phyloP scores from a whole-genome alignment of 2,888 invertebrate genomes.

The Patella ulyssiponensis region DNA sequence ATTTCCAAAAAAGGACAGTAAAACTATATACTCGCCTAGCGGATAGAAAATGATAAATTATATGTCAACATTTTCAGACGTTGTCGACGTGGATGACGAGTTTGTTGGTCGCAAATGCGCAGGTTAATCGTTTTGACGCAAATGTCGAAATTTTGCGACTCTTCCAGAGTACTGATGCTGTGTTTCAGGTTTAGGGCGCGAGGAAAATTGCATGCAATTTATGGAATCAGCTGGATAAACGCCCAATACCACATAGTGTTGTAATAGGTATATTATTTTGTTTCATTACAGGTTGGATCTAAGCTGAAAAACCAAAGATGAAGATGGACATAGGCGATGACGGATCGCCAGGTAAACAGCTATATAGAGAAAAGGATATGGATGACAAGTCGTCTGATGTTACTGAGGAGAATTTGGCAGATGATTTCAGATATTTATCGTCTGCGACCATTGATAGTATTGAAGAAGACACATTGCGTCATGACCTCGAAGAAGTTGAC shows the following conservation, averaged over 20 bases:
- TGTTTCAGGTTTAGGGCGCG: no score
- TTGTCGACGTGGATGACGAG: no score
- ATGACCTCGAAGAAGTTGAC: constrained; percentile 47
- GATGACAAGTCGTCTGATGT: constrained; percentile 15
- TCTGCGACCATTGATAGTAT: constrained; percentile 5
- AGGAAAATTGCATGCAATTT: no score
- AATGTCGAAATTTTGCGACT: no score
- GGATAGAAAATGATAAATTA: no score
- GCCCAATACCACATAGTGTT: neutral
- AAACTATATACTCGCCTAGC: no score
- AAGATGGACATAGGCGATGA: neutral
- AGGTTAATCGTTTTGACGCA: no score
- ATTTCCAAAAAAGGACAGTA: no score
- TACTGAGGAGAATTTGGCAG: constrained; percentile 15
- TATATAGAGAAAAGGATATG: neutral
- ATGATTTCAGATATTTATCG: constrained; percentile 3
- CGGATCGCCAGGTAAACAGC: neutral
- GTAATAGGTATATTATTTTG: neutral
- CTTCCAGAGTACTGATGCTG: no score
- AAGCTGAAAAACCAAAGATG: neutral
- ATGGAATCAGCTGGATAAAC: no score
- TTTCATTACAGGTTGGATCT: neutral
- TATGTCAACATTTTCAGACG: no score
- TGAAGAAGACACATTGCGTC: constrained; percentile 26
- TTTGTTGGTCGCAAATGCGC: no score